A percentile compares a stretch with the other conserved stretches of the same genome.
Evolutionary conservation across 92 coral and sea anemone species (phyloP).

Genomic region (Phymanthus crucifer): DNA sequence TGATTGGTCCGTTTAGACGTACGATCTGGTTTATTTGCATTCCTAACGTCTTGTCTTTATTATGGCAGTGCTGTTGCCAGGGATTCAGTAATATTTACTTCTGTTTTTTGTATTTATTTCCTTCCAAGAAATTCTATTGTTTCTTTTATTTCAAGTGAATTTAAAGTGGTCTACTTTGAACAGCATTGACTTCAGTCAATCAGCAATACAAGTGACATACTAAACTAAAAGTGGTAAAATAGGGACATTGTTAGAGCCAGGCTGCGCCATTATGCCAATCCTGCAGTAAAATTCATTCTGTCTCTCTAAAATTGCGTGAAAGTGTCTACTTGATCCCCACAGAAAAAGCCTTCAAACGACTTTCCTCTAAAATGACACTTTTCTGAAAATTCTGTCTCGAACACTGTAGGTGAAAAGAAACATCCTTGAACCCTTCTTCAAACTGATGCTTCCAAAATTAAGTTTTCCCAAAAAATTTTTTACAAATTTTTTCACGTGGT

Average conservation of each 20-base stretch:
- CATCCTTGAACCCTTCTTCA: no score
- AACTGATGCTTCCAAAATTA: no score
- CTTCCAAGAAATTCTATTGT: background rate
- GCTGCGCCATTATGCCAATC: no score
- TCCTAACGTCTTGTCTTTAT: background rate
- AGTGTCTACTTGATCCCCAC: no score
- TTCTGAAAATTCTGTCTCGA: no score
- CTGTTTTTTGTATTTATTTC: background rate
- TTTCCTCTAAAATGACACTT: no score
- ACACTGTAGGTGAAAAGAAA: no score
- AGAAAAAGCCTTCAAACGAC: no score
- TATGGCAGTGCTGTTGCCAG: background rate
- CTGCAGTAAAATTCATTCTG: no score
- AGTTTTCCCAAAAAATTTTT: background rate
- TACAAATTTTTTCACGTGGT: background rate
- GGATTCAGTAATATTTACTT: background rate
- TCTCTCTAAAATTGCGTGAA: no score
- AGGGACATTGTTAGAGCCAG: no score
- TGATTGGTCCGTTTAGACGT: slow-evolving; percentile 50
- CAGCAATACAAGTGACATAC: background rate
- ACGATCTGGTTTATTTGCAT: background rate
- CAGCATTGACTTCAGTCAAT: background rate
- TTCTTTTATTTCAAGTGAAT: background rate
- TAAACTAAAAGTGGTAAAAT: no score
- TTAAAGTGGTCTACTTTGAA: background rate